Evolutionary conservation across 2,113 vertebrate species (phyloP).

Genomic region (Erythrocercus mccallii): DNA sequence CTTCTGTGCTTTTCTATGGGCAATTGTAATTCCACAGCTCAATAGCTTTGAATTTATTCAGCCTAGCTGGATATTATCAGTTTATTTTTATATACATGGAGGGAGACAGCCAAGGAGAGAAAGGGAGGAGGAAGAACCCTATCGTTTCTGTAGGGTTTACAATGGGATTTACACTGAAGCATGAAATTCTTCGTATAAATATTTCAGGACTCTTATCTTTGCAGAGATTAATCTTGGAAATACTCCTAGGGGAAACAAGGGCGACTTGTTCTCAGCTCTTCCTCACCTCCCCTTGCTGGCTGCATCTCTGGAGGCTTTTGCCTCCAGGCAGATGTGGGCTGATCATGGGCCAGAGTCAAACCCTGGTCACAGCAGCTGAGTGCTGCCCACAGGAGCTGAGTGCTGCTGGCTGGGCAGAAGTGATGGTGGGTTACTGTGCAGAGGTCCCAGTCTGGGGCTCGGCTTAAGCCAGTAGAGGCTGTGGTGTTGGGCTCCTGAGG

Average conservation of each 20-base stretch:
- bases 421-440: accelerated
- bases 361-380: accelerated
- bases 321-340: accelerated
- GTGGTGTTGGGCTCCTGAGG: neutral
- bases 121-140: neutral
- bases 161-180: constrained; percentile 27
- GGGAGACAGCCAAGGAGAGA: neutral
- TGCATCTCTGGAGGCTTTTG: neutral
- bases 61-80: constrained; percentile 29
- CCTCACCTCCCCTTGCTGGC: neutral
- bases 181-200: constrained; percentile 25
- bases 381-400: neutral
- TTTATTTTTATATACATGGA: constrained; percentile 47
- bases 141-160: neutral
- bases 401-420: neutral
- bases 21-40: constrained; percentile 53
- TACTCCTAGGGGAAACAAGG: neutral
- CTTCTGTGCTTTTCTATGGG: constrained; percentile 26
- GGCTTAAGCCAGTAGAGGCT: accelerated
- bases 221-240: neutral
- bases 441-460: accelerated
- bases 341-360: neutral
- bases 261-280: neutral
- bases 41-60: constrained; percentile 46
- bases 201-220: constrained; percentile 14